Base-by-base conservation (phyloP, 1,140 invertebrate genomes). In the Tetramorium alpestre region DNA sequence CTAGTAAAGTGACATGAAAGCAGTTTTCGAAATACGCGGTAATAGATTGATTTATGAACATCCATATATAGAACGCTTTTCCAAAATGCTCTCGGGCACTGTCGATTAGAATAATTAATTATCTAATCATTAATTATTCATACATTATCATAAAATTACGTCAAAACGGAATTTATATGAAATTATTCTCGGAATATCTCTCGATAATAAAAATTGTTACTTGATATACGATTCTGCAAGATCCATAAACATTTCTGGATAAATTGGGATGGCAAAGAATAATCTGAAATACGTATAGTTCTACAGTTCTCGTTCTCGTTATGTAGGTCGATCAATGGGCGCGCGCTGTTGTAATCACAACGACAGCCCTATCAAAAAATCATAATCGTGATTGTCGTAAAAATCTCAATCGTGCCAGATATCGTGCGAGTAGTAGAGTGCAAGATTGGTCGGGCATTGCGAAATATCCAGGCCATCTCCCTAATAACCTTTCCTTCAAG, bases 361-460 rank as follows among this genome's bases (percentile, higher is more conserved):
- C 8, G 28, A 25, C 38, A 76, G 44, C 22, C 2, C 44, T 18
- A 76, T 60, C 22, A 54, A 13, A 38, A 76, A 60, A 76, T 44
- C 22, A 6, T 16, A 75, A 75, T 75, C 13, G 54, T 3, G 13
- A 44, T 41, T 22, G 16, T 75, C n/a, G n/a, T 18, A 51, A 67
- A 80, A 67, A 80, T 80, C 47, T 78, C 25, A 62, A 51, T 78
- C 25, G 28, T 49, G 44, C 18, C 41, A 16, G 28, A 18, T 77
- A 44, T 47, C 58, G 58, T 11, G 25, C 25, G 25, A 64, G 51
- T n/a, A 38, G 8, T 5, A n/a, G 33, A 33, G 3, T 7, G n/a
- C n/a, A 22, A 77, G 22, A 11, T 47, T 28, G 38, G 10, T 18
- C 38, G 16, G 28, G 7, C 33, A 16, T 28, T 18, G 22, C 22